Conservation (phyloP, 1,140 invertebrate species). For the Antheraea pernyi region DNA sequence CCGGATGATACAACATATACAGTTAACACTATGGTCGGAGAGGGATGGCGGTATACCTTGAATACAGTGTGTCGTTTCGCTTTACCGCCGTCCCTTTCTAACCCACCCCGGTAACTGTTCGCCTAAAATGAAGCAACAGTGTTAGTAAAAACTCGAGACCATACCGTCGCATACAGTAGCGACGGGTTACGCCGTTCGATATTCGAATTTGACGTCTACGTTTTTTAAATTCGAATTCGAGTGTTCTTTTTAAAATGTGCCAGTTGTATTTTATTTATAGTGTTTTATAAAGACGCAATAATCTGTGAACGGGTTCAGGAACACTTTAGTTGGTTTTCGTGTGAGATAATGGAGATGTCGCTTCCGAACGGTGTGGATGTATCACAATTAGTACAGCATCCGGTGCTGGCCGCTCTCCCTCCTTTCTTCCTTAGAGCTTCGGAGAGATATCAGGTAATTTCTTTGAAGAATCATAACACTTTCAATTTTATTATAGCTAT, state of each 20-base stretch:
- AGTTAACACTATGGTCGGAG: conserved; percentile 64
- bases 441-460: conserved; percentile 90
- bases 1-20: conserved; percentile 75
- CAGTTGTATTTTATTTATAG: not conserved
- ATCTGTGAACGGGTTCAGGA: not conserved
- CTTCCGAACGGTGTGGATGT: conserved; percentile 89
- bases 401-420: conserved; percentile 88
- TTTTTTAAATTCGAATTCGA: not conserved
- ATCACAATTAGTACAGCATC: conserved; percentile 90
- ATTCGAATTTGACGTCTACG: not conserved
- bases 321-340: conserved; percentile 5
- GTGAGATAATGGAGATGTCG: conserved; percentile 81
- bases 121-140: conserved; percentile 65
- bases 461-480: not conserved
- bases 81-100: conserved; percentile 48
- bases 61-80: conserved; percentile 70
- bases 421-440: conserved; percentile 92
- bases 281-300: not conserved
- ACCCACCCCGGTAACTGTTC: conserved; percentile 52
- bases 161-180: conserved; percentile 42
- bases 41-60: conserved; percentile 45
- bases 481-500: not conserved
- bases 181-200: conserved; percentile 25
- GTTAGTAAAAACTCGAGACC: conserved; percentile 46
- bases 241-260: not conserved